Evolutionary conservation across 2,797 vertebrate species (phyloP).

Genomic region (Leontocebus nigricollis): DNA sequence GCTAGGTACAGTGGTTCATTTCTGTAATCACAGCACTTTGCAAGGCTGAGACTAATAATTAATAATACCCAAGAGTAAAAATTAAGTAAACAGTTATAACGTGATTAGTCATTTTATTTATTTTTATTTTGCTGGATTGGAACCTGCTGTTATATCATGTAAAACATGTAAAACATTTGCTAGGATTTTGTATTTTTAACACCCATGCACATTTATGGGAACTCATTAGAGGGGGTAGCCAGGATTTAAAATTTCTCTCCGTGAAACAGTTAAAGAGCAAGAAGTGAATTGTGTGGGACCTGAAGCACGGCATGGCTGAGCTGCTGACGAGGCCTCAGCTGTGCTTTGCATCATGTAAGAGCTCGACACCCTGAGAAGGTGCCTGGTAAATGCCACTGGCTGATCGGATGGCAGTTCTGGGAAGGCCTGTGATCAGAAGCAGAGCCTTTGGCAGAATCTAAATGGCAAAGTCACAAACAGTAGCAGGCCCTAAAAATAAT

Average conservation of each 20-base stretch:
- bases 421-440: conserved; percentile 42
- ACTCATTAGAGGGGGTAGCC: neutral
- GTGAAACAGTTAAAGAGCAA: neutral
- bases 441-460: conserved; percentile 34
- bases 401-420: neutral
- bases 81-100: neutral
- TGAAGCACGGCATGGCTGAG: fast-evolving
- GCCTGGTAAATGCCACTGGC: neutral
- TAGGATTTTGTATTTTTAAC: neutral
- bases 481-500: conserved; percentile 67
- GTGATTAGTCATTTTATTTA: neutral
- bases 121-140: neutral
- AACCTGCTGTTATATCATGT: neutral
- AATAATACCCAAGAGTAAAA: neutral
- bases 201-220: neutral
- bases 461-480: conserved; percentile 61
- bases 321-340: fast-evolving
- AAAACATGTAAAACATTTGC: neutral
- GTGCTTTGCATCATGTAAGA: neutral
- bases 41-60: neutral
- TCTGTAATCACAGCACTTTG: neutral
- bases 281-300: neutral
- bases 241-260: neutral
- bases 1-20: neutral
- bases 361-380: neutral